These are phyloP conservation scores for Trinorchestia longiramus DNA, from an alignment of 1,140 invertebrate genomes.

Conservation along the genomic window DNA sequence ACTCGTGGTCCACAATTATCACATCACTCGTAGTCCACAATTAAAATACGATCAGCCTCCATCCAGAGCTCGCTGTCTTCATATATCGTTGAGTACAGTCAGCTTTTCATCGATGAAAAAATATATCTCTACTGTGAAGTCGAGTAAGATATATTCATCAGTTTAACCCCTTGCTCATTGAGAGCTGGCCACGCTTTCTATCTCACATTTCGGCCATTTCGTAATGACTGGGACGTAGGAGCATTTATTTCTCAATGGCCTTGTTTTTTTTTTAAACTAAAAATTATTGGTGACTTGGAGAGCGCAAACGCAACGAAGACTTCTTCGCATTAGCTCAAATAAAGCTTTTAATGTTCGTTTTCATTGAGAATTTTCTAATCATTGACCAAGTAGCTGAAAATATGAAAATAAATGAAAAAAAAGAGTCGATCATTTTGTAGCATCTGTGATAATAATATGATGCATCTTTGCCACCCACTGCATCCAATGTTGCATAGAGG, in stretches of 20 bases:
- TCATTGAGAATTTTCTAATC: no score
- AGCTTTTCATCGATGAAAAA: neutral
- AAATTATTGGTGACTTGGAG: neutral
- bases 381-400: no score
- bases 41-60: no score
- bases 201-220: neutral
- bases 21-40: no score
- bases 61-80: no score
- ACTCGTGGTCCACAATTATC: no score
- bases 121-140: neutral
- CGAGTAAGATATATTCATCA: neutral
- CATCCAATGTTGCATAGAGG: neutral
- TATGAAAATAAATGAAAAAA: neutral
- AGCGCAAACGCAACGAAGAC: neutral
- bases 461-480: neutral
- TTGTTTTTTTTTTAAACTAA: no score
- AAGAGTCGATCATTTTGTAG: neutral
- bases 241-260: no score
- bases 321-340: no score
- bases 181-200: no score
- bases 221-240: neutral
- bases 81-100: neutral
- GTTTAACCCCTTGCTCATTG: neutral
- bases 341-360: no score
- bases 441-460: no score